These are phyloP conservation scores for Axinella damicornis DNA, from an alignment of 37 sponge, comb jelly and placozoan species.

Conservation along the genomic window DNA sequence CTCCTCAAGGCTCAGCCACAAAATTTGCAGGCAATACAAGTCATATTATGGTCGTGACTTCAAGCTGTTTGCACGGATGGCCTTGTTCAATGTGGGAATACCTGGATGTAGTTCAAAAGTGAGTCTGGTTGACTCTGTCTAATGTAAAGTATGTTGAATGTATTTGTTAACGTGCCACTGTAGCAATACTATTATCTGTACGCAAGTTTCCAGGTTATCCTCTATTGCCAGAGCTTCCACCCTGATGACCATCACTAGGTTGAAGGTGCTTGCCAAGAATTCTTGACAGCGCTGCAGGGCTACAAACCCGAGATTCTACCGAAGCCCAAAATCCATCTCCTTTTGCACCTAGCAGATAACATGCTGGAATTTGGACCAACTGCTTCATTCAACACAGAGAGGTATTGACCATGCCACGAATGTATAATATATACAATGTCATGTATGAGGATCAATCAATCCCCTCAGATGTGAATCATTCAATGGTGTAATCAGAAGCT, in stretches of 20 bases:
- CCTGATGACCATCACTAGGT: background rate
- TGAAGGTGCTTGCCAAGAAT: background rate
- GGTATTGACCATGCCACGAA: no score
- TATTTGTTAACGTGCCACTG: background rate
- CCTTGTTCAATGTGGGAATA: slow-evolving; percentile 36
- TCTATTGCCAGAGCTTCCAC: slow-evolving; percentile 14
- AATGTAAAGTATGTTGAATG: background rate
- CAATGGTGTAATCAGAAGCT: slow-evolving; percentile 25
- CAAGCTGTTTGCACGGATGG: slow-evolving; percentile 46
- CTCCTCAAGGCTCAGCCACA: slow-evolving; percentile 9
- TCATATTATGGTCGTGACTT: slow-evolving; percentile 58
- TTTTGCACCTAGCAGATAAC: slow-evolving; percentile 38
- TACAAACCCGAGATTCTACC: slow-evolving; percentile 1
- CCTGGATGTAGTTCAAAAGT: slow-evolving; percentile 6
- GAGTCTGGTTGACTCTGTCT: slow-evolving; percentile 17
- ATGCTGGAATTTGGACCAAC: slow-evolving; percentile 53
- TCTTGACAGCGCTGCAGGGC: slow-evolving; percentile 22
- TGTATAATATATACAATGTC: background rate
- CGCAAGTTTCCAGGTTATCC: slow-evolving; percentile 31
- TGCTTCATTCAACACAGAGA: slow-evolving; percentile 45
- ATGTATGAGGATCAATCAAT: no score
- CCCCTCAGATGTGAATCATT: slow-evolving; percentile 44
- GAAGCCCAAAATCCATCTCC: slow-evolving; percentile 45
- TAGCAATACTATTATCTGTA: background rate
- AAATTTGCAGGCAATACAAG: slow-evolving; percentile 1